Evolutionary conservation across 1,140 invertebrate species (phyloP).

Genomic region (Macrostomum lignano): DNA sequence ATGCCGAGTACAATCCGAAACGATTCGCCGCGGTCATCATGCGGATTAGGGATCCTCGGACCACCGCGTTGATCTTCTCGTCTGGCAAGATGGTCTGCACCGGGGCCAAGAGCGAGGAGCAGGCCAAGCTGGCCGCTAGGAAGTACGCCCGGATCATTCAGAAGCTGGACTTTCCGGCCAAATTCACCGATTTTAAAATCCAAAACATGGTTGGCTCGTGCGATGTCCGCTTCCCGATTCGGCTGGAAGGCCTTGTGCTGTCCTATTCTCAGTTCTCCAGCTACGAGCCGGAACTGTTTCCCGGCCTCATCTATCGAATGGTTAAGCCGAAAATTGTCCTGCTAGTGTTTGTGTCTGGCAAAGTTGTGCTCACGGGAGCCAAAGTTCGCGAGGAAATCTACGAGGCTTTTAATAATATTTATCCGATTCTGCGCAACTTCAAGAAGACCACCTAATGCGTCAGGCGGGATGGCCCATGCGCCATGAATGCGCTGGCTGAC

Average conservation of each 20-base stretch:
- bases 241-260: conserved; percentile 74
- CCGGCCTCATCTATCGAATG: conserved; percentile 94
- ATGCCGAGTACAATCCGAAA: conserved; percentile 99
- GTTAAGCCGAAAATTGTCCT: conserved; percentile 92
- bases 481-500: too few species aligned
- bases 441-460: too few species aligned
- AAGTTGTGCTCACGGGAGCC: conserved; percentile 85
- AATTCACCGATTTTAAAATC: conserved; percentile 97
- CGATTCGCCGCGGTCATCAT: conserved; percentile 98
- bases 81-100: conserved; percentile 99
- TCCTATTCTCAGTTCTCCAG: conserved; percentile 70
- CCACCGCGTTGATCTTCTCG: conserved; percentile 91
- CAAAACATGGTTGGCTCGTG: conserved; percentile 99
- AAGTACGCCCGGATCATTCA: conserved; percentile 98
- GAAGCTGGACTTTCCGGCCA: conserved; percentile 83
- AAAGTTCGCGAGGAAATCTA: conserved; percentile 93
- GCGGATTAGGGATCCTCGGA: conserved; percentile 87
- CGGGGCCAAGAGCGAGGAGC: conserved; percentile 93
- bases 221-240: conserved; percentile 94
- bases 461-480: too few species aligned
- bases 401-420: conserved; percentile 97
- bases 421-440: conserved; percentile 93
- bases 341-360: conserved; percentile 92
- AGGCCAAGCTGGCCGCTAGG: conserved; percentile 70
- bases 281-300: conserved; percentile 50